These are phyloP conservation scores for Cremastinae sp. DNA, from an alignment of 2,888 invertebrate species.

Conservation along the genomic window DNA sequence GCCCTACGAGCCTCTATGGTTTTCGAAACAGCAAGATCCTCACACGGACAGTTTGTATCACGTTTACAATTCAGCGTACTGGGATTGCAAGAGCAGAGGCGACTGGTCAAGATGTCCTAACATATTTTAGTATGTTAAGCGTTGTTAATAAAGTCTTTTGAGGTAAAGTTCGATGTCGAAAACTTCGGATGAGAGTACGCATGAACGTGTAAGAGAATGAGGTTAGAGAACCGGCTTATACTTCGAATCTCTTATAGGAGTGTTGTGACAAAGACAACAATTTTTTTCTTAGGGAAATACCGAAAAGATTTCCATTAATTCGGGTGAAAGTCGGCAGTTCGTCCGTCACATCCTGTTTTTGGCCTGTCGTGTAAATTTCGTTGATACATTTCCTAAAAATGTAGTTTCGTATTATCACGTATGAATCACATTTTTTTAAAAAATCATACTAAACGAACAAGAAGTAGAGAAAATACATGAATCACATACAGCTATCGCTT, in stretches of 20 bases:
- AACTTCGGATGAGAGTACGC: slow-evolving; percentile 23
- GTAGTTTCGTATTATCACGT: slow-evolving; percentile 36
- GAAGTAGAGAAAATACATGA: slow-evolving; percentile 19
- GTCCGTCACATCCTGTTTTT: slow-evolving; percentile 39
- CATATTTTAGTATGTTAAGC: slow-evolving; percentile 85
- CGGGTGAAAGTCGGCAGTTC: slow-evolving; percentile 44
- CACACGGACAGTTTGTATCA: slow-evolving; percentile 87
- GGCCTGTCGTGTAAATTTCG: slow-evolving; percentile 54
- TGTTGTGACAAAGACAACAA: slow-evolving; percentile 55
- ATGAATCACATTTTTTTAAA: slow-evolving; percentile 47
- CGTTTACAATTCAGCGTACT: slow-evolving; percentile 93
- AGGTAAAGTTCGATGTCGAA: slow-evolving; percentile 52
- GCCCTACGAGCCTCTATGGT: slow-evolving; percentile 93
- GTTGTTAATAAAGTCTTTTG: slow-evolving; percentile 40
- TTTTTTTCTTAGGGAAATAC: slow-evolving; percentile 61
- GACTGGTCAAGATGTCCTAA: slow-evolving; percentile 96
- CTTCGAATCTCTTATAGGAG: slow-evolving; percentile 53
- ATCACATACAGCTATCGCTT: slow-evolving; percentile 23
- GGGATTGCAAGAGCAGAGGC: slow-evolving; percentile 92
- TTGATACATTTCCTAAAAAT: slow-evolving; percentile 33
- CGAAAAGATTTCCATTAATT: slow-evolving; percentile 48
- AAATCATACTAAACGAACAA: slow-evolving; percentile 37
- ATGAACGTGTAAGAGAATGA: slow-evolving; percentile 19
- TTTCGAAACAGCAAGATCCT: slow-evolving; percentile 90
- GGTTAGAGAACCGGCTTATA: slow-evolving; percentile 53